A percentile compares a stretch with the other conserved stretches of the same genome.
These are phyloP conservation scores for Coboldia fuscipes DNA, from an alignment of 1,140 invertebrate genomes.

Conservation along the genomic window DNA sequence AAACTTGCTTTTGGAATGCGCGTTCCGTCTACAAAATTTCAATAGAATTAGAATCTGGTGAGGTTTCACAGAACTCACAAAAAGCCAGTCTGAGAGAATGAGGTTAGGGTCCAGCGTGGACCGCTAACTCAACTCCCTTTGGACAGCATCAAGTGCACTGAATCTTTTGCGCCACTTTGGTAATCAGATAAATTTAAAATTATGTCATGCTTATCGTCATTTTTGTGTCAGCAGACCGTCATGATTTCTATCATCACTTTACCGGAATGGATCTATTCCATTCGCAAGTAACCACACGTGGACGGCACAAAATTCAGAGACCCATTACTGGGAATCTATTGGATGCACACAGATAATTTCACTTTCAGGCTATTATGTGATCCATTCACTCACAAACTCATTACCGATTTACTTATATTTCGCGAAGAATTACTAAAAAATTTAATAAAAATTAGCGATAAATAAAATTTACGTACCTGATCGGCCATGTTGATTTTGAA, in stretches of 20 bases:
- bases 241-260: slow-evolving; percentile 2
- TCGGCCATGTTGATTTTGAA: too few relatives aligned
- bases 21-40: slow-evolving; percentile 54
- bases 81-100: neutral
- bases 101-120: neutral
- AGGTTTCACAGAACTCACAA: neutral
- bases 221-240: slow-evolving; percentile 2
- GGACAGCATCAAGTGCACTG: neutral
- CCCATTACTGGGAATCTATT: neutral
- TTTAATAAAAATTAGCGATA: neutral
- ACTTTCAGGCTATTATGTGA: too few relatives aligned
- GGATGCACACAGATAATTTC: too few relatives aligned
- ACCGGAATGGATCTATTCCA: neutral
- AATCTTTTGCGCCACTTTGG: neutral
- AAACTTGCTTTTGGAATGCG: slow-evolving; percentile 90
- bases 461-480: slow-evolving; percentile 1
- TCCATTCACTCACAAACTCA: too few relatives aligned
- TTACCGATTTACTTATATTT: too few relatives aligned
- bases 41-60: slow-evolving; percentile 5
- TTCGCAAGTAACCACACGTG: neutral
- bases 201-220: neutral
- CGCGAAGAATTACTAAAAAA: neutral
- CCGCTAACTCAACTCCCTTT: neutral
- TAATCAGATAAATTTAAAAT: neutral
- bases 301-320: neutral